phyloP scores from a whole-genome alignment of 2,113 vertebrate species.

The Hemicordylus capensis region DNA sequence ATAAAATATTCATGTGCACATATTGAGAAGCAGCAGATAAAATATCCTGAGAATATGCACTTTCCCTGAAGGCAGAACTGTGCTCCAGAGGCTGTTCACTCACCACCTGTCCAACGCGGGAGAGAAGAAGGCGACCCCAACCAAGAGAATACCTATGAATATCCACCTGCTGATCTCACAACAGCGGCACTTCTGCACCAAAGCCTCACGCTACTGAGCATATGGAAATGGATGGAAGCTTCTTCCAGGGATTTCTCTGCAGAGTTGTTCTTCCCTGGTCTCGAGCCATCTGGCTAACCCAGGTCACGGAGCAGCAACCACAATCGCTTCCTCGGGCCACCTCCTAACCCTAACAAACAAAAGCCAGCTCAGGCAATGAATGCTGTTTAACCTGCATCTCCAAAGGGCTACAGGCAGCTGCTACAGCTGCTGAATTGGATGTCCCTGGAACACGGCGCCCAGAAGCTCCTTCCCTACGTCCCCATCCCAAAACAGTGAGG shows the following conservation, averaged over 20 bases:
- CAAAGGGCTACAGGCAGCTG: accelerated
- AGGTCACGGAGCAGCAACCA: background rate
- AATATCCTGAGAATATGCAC: background rate
- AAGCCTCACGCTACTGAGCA: background rate
- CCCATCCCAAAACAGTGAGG: background rate
- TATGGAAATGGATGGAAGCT: background rate
- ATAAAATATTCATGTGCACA: no score
- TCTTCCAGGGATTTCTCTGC: background rate
- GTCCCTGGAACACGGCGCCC: background rate
- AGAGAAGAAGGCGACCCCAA: no score
- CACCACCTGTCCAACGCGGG: no score
- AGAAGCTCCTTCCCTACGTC: background rate
- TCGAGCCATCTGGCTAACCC: background rate
- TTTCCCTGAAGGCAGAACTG: background rate
- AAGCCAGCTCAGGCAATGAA: background rate
- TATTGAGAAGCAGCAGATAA: background rate
- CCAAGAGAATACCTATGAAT: background rate
- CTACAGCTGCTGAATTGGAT: background rate
- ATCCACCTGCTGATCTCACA: background rate
- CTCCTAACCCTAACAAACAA: accelerated
- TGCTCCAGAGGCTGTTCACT: background rate
- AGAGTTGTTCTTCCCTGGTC: background rate
- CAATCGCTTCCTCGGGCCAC: background rate
- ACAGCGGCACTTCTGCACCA: background rate
- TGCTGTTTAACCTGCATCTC: conserved; percentile 8